These are phyloP conservation scores for Orientallactaga bullata DNA, from an alignment of 2,113 vertebrate species.

Conservation along the genomic window DNA sequence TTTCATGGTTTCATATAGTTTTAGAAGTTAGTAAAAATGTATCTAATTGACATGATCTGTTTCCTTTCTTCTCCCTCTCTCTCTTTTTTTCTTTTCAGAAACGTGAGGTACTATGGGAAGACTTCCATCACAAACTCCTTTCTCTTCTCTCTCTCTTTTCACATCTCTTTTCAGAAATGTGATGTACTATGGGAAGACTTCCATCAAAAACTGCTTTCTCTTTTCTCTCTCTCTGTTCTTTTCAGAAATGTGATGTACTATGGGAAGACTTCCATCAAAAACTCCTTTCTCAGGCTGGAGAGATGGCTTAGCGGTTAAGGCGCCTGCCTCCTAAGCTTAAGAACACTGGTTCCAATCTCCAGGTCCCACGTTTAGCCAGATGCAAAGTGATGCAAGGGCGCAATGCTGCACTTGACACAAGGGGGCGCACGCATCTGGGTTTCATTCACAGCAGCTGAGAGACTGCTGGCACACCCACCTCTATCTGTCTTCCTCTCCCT, in stretches of 20 bases:
- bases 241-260: constrained; percentile 95
- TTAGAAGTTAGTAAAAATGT: constrained; percentile 27
- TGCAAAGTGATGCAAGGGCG: too few species aligned
- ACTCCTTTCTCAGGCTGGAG: too few species aligned
- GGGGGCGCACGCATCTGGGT: too few species aligned
- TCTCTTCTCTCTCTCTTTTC: constrained; percentile 58
- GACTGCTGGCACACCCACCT: too few species aligned
- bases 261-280: constrained; percentile 99
- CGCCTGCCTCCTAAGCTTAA: too few species aligned
- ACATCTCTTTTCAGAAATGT: constrained; percentile 93
- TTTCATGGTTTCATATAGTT: constrained; percentile 36
- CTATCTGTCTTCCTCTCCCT: too few species aligned
- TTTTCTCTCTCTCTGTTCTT: constrained; percentile 49
- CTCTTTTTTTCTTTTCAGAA: constrained; percentile 87
- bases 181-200: constrained; percentile 99
- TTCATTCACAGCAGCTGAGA: too few species aligned
- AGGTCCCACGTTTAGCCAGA: too few species aligned
- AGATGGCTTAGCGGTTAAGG: too few species aligned
- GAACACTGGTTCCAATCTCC: too few species aligned
- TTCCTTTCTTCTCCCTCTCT: constrained; percentile 48
- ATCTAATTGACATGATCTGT: constrained; percentile 44
- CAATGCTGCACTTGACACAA: too few species aligned
- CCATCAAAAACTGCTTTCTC: constrained; percentile 92
- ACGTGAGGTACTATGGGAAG: constrained; percentile 97
- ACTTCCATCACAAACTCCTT: constrained; percentile 95